Evolutionary conservation across 1,140 invertebrate genomes (phyloP), one percentile per base, ranked within the genome.

Genomic region (Drosophila sturtevanti): DNA sequence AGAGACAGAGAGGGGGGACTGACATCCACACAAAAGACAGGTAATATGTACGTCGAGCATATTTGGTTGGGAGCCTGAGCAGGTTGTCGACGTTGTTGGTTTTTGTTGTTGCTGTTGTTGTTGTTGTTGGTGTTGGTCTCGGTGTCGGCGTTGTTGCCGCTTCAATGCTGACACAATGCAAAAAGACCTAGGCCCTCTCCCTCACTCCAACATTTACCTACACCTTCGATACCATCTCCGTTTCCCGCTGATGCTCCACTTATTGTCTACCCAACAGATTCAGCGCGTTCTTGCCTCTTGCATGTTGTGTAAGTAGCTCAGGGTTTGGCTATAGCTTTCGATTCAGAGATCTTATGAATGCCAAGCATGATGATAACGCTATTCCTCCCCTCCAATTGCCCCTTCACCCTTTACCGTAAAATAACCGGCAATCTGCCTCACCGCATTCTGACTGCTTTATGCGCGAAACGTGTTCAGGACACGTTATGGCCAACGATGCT

Each of bases 291-390:
- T 48, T 21, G 16, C 16, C 41, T 48, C 41, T 21, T 21, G 18
- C 41, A 21, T 21, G 16, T 48, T 48, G 41, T 48, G 58, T 87
- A 89, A 87, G 84, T 87, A 87, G 84, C 84, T 87, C 59, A 58
- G 68, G 74, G 70, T 55, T 75, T 64, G 55, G 68, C 76, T 72
- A 71, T 69, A 79, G 63, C 68, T 77, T 85, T 85, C 69, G 81
- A 78, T 80, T 80, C 75, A 68, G 68, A 87, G 84, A 87, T 87
- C 84, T 79, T 77, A 84, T 89, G 84, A 87, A 87, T 87, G 84
- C 85, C 41, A 77, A 72, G 84, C 84, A 87, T 89, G 79, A 61
- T 76, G 84, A 87, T 87, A 87, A 89, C 76, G 75, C 86, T 64
- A 16, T 41, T n/a, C 58, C 16, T 14, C n/a, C n/a, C n/a, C n/a